phyloP scores from a whole-genome alignment of 1,140 invertebrate genomes.

The Oppia nitens region DNA sequence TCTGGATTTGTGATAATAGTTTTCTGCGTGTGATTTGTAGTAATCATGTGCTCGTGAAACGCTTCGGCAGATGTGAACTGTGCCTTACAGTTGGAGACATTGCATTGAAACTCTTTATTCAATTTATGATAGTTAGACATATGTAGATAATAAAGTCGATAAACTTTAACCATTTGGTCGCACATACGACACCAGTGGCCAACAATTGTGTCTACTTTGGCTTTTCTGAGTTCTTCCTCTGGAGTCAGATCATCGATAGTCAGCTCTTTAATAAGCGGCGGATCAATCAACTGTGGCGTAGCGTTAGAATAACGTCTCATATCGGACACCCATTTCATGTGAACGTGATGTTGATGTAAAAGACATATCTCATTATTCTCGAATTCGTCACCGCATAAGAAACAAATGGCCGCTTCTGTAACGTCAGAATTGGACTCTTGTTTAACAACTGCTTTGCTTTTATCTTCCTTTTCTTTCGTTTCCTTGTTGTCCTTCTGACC shows the following conservation, averaged over 20 bases:
- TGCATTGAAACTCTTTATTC: constrained; percentile 23
- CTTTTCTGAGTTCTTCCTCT: constrained; percentile 19
- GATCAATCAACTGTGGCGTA: constrained; percentile 2
- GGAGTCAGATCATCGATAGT: constrained; percentile 18
- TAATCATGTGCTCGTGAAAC: constrained; percentile 18
- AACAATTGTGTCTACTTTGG: constrained; percentile 22
- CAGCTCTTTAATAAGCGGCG: background rate
- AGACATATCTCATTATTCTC: constrained; percentile 1
- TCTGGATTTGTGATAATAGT: constrained; percentile 17
- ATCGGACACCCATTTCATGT: constrained; percentile 18
- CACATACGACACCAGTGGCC: constrained; percentile 24
- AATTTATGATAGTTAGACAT: constrained; percentile 24
- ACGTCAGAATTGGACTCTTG: background rate
- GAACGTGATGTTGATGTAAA: constrained; percentile 19
- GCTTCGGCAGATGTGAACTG: constrained; percentile 19
- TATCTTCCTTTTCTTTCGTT: constrained; percentile 12
- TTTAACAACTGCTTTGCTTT: background rate
- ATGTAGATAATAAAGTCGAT: constrained; percentile 23
- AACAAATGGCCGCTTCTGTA: constrained; percentile 9
- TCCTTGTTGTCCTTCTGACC: background rate
- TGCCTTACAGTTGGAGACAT: constrained; percentile 20
- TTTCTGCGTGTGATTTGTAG: constrained; percentile 13
- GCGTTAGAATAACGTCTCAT: constrained; percentile 8
- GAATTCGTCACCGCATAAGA: constrained; percentile 16
- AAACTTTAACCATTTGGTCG: constrained; percentile 24